Conservation (phyloP, 2,797 vertebrate genomes). For the Sebastes cheni region DNA sequence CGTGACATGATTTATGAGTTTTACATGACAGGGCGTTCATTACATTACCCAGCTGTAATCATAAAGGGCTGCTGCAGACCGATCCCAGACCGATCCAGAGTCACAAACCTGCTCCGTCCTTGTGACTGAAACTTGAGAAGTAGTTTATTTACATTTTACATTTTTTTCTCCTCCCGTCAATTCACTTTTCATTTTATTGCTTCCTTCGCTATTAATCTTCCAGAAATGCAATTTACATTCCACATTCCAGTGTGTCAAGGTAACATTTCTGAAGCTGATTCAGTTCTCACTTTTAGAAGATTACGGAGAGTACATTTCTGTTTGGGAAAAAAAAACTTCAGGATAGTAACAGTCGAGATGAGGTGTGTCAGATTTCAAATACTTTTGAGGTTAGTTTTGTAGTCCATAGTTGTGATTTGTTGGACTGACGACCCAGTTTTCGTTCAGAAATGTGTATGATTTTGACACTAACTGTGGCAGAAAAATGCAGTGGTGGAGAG, state of each 20-base stretch:
- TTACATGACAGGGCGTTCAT: slow-evolving; percentile 68
- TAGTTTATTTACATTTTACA: background rate
- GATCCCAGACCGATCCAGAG: background rate
- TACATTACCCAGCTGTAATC: slow-evolving; percentile 61
- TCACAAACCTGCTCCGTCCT: slow-evolving; percentile 10
- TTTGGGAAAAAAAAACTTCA: background rate
- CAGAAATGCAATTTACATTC: slow-evolving; percentile 30
- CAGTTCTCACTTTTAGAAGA: background rate
- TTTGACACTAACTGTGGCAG: background rate
- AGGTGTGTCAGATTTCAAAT: background rate
- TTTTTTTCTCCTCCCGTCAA: background rate
- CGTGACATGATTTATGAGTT: slow-evolving; percentile 76
- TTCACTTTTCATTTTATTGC: background rate
- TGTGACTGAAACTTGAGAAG: slow-evolving; percentile 6
- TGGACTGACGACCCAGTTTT: background rate
- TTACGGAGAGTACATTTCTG: background rate
- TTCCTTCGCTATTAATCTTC: background rate
- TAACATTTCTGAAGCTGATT: background rate
- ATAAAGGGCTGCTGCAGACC: slow-evolving; percentile 27
- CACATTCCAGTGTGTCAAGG: slow-evolving; percentile 4
- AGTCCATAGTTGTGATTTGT: background rate
- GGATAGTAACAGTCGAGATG: background rate
- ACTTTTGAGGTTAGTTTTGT: background rate
- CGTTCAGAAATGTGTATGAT: background rate
- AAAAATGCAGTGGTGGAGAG: background rate